phyloP scores from a whole-genome alignment of 2,888 invertebrate species.

The Polymixis lichenea region DNA sequence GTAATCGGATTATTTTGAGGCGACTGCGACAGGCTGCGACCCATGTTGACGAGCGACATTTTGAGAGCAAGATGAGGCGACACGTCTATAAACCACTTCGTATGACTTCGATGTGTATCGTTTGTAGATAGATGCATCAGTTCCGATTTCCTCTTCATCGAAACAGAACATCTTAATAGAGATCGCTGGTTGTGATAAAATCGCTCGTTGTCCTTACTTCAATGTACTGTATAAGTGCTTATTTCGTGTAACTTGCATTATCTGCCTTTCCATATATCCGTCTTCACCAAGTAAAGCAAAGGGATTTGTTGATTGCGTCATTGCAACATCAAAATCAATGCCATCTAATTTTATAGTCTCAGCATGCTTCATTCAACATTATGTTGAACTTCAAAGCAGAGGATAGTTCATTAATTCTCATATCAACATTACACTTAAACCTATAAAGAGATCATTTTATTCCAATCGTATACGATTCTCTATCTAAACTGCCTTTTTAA shows the following conservation, averaged over 20 bases:
- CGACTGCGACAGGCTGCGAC: constrained; percentile 44
- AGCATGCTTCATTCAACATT: background rate
- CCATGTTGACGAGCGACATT: constrained; percentile 37
- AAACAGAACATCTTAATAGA: constrained; percentile 4
- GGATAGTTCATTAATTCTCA: background rate
- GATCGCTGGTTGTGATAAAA: background rate
- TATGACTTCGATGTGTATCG: background rate
- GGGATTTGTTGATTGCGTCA: background rate
- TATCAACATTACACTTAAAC: background rate
- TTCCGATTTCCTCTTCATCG: constrained; percentile 17
- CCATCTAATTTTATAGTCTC: background rate
- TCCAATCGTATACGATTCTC: constrained; percentile 3
- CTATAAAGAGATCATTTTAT: background rate
- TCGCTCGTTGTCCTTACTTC: background rate
- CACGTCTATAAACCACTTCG: constrained; percentile 28
- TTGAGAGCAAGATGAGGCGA: constrained; percentile 28
- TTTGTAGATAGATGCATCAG: constrained; percentile 7
- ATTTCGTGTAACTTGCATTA: background rate
- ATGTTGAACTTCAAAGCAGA: background rate
- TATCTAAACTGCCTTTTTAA: constrained; percentile 35
- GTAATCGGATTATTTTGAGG: constrained; percentile 70
- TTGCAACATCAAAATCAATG: background rate
- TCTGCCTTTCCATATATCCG: background rate
- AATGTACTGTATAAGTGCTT: background rate
- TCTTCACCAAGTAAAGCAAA: background rate